Conservation (phyloP, 2,113 vertebrate species). For the Lota lota region DNA sequence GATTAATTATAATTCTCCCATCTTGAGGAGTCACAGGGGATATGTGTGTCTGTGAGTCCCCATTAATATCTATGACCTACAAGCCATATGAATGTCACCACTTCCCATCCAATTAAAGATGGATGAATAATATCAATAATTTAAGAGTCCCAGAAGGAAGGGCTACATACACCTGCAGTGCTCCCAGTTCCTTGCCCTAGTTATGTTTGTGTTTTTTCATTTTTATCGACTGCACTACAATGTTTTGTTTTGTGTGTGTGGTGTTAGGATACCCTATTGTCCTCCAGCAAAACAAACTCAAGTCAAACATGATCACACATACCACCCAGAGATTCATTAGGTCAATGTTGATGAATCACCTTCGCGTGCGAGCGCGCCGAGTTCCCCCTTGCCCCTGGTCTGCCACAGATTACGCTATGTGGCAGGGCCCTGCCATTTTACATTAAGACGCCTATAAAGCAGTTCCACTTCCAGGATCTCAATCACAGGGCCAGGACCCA, state of each 20-base stretch:
- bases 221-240: too few species aligned
- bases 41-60: slow-evolving; percentile 43
- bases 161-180: slow-evolving; percentile 28
- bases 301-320: background rate
- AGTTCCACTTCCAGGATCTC: slow-evolving; percentile 59
- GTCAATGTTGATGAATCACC: too few species aligned
- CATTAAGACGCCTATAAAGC: slow-evolving; percentile 65
- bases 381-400: slow-evolving; percentile 48
- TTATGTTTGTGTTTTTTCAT: background rate
- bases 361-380: slow-evolving; percentile 42
- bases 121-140: slow-evolving; percentile 45
- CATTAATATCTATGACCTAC: slow-evolving; percentile 60
- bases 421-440: slow-evolving; percentile 64
- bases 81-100: slow-evolving; percentile 55
- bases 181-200: slow-evolving; percentile 10
- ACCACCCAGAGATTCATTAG: slow-evolving; percentile 3
- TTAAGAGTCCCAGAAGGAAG: slow-evolving; percentile 18
- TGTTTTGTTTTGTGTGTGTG: too few species aligned
- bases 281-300: too few species aligned
- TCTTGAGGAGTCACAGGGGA: slow-evolving; percentile 39
- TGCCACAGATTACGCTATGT: slow-evolving; percentile 51
- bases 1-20: slow-evolving; percentile 56
- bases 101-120: slow-evolving; percentile 52
- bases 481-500: slow-evolving; percentile 53
- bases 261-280: too few species aligned